Percentiles rank a stretch among this genome's conserved stretches.
These are phyloP conservation scores for Uropsilus gracilis DNA, from an alignment of 2,113 vertebrate genomes.

Conservation along the genomic window DNA sequence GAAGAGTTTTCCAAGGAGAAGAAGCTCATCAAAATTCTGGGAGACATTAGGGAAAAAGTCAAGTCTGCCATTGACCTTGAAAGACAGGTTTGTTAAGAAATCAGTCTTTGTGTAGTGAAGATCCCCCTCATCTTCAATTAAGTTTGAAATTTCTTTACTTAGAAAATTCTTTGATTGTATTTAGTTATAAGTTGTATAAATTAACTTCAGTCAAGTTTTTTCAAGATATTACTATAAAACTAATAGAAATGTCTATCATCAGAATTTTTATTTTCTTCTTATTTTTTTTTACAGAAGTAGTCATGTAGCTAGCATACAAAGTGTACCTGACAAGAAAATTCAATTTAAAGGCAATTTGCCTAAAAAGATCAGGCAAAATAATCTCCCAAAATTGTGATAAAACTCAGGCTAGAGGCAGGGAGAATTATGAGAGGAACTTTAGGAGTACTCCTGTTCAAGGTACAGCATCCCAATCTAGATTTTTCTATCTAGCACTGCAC, in stretches of 20 bases:
- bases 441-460: background rate
- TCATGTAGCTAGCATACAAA: background rate
- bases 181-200: background rate
- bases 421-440: background rate
- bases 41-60: slow-evolving; percentile 81
- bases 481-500: background rate
- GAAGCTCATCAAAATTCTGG: slow-evolving; percentile 83
- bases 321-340: background rate
- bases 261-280: background rate
- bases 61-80: slow-evolving; percentile 78
- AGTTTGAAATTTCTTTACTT: slow-evolving; percentile 42
- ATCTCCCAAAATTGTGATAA: background rate
- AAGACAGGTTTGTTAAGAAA: slow-evolving; percentile 84
- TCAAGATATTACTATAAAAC: background rate
- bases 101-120: background rate
- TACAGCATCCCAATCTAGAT: background rate
- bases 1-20: slow-evolving; percentile 84
- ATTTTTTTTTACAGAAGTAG: background rate
- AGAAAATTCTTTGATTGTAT: background rate
- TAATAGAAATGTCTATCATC: background rate
- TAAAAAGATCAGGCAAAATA: background rate
- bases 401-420: background rate
- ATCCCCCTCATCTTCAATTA: background rate
- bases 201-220: background rate
- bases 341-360: background rate